Conservation (phyloP, 2,888 invertebrate genomes). For the Hesperia comma region DNA sequence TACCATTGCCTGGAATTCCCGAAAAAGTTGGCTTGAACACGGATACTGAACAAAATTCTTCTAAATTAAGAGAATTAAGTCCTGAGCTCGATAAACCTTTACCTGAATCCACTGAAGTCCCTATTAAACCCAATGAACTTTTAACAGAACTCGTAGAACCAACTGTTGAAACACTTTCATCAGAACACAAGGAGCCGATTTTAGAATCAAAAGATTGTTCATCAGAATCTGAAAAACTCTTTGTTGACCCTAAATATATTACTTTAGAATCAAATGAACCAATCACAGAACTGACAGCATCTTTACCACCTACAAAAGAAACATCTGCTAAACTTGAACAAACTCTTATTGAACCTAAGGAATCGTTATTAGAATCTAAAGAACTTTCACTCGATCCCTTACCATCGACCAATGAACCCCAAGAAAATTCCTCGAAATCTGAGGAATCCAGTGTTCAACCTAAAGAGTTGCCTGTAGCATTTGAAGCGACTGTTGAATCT, state of each 20-base stretch:
- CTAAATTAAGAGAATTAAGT: constrained; percentile 42
- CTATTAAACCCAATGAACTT: constrained; percentile 44
- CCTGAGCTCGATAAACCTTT: constrained; percentile 39
- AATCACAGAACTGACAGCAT: not conserved
- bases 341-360: not conserved
- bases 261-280: not conserved
- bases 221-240: constrained; percentile 22
- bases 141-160: constrained; percentile 41
- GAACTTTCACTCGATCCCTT: not conserved
- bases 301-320: not conserved
- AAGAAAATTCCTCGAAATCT: not conserved
- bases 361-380: not conserved
- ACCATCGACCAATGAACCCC: not conserved
- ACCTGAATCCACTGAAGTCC: constrained; percentile 37
- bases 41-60: constrained; percentile 1
- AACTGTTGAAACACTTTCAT: constrained; percentile 38
- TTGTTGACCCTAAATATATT: not conserved
- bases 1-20: not conserved
- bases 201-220: constrained; percentile 44
- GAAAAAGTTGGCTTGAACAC: not conserved
- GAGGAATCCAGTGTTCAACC: constrained; percentile 36
- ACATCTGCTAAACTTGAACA: not conserved
- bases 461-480: not conserved
- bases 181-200: constrained; percentile 8
- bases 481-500: not conserved